Conservation (phyloP, 2,797 vertebrate genomes). For the Diglossa cyanea region DNA sequence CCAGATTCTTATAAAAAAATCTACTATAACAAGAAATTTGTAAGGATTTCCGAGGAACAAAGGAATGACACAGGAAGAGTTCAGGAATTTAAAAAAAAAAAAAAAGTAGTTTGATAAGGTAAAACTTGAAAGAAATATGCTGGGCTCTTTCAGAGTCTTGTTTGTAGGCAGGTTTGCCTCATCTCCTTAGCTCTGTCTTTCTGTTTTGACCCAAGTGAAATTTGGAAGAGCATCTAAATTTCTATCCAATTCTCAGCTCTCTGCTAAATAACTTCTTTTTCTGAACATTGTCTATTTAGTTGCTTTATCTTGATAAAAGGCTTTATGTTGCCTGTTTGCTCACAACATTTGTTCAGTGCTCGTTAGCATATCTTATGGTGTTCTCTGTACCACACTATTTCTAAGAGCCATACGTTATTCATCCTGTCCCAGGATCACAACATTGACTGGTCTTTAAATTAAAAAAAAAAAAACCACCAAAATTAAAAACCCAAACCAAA, state of each 20-base stretch:
- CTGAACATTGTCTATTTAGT: not conserved
- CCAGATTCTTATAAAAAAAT: not conserved
- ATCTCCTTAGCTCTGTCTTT: not conserved
- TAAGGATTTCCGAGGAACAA: not conserved
- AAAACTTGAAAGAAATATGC: not conserved
- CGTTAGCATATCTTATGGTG: not conserved
- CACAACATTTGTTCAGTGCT: not conserved
- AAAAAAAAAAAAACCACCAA: not conserved
- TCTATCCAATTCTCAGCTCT: not conserved
- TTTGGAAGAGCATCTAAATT: not conserved
- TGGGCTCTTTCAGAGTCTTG: not conserved
- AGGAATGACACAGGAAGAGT: not conserved
- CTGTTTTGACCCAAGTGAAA: not conserved
- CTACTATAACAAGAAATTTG: not conserved
- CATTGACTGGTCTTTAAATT: not conserved
- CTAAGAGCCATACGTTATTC: not conserved
- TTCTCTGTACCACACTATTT: accelerated
- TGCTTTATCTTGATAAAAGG: not conserved
- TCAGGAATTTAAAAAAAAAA: not conserved
- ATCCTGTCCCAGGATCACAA: not conserved
- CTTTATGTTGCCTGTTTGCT: not conserved
- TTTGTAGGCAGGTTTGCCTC: not conserved
- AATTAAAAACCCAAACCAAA: not conserved
- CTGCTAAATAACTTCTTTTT: not conserved
- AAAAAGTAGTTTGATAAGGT: not conserved